Conservation (phyloP, 2,113 vertebrate genomes). For the Pluvianellus socialis region DNA sequence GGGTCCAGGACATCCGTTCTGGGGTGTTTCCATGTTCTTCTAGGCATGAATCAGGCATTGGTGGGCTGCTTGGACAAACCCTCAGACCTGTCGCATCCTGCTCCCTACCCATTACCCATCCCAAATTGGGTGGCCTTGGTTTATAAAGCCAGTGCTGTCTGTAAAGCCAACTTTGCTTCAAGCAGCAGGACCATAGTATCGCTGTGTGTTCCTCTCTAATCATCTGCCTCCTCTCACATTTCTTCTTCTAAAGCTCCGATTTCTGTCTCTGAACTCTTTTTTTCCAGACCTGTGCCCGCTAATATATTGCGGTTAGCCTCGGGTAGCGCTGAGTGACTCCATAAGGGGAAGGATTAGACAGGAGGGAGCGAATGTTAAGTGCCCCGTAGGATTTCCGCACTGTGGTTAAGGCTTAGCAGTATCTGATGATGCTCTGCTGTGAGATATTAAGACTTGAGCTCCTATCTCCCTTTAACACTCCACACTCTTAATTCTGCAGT, state of each 20-base stretch:
- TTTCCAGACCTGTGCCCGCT: background rate
- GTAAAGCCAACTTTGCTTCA: background rate
- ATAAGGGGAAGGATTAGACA: background rate
- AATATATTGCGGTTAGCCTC: background rate
- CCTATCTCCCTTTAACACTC: background rate
- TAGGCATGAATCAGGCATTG: rapidly evolving
- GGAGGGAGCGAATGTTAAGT: background rate
- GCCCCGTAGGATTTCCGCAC: rapidly evolving
- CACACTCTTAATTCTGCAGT: background rate
- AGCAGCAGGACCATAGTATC: background rate
- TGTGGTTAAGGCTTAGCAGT: background rate
- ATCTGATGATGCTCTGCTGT: background rate
- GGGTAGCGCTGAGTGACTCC: background rate
- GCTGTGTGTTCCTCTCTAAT: background rate
- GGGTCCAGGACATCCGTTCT: background rate
- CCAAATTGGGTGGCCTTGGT: background rate
- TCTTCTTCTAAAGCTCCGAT: background rate
- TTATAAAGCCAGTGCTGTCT: background rate
- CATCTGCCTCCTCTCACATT: background rate
- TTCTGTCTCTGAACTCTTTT: background rate
- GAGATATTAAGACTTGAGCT: background rate
- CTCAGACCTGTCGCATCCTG: background rate
- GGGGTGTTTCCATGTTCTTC: background rate
- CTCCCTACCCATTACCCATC: background rate
- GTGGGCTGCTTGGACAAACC: background rate